phyloP scores from a whole-genome alignment of 2,888 invertebrate genomes.

The Lasioglossum malachurum region DNA sequence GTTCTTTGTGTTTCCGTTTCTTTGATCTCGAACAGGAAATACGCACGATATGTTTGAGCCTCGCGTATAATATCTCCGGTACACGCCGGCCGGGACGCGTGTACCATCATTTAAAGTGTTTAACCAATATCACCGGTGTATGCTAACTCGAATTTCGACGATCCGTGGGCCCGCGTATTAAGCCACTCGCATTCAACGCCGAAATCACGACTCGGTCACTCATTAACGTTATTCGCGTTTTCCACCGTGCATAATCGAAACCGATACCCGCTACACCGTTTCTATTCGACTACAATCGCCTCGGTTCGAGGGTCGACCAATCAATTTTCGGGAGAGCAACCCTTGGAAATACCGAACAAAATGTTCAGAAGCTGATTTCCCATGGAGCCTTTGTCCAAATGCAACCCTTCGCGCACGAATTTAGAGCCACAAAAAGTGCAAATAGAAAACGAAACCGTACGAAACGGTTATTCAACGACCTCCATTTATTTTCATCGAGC shows the following conservation, averaged over 20 bases:
- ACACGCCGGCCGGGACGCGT: neutral
- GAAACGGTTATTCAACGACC: too few relatives aligned
- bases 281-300: neutral
- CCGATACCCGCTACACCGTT: neutral
- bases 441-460: too few relatives aligned
- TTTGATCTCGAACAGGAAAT: constrained; percentile 32
- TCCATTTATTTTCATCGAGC: too few relatives aligned
- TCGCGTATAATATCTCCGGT: neutral
- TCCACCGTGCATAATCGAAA: neutral
- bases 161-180: neutral
- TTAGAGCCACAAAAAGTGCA: too few relatives aligned
- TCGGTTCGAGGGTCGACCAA: neutral
- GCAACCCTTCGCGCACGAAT: too few relatives aligned
- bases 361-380: neutral
- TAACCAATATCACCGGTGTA: constrained; percentile 17
- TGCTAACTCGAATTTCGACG: constrained; percentile 17
- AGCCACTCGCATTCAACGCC: neutral
- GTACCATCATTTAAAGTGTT: constrained; percentile 27
- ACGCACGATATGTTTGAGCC: constrained; percentile 9
- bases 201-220: neutral
- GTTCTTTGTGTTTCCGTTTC: constrained; percentile 15
- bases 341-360: neutral
- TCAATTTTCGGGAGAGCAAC: neutral
- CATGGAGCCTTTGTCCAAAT: too few relatives aligned
- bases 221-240: neutral